These are phyloP conservation scores for Sipha flava DNA, from an alignment of 1,140 invertebrate species.

Conservation along the genomic window DNA sequence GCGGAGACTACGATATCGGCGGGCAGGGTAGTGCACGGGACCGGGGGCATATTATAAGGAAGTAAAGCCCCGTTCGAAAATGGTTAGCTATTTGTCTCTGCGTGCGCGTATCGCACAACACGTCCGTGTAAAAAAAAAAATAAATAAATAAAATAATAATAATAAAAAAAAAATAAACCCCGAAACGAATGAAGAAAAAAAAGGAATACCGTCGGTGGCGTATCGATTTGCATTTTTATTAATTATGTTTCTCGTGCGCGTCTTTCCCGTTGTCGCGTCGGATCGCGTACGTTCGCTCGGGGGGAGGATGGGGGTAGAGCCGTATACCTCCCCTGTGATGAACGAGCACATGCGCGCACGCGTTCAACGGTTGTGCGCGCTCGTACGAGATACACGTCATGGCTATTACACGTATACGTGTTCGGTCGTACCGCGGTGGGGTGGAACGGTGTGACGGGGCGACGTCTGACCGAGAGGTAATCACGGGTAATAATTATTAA, in stretches of 20 bases:
- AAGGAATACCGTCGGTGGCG: background rate
- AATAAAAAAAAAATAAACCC: no score
- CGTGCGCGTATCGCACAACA: background rate
- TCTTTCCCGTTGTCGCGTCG: conserved; percentile 1
- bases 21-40: background rate
- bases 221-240: conserved; percentile 32
- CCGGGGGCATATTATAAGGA: background rate
- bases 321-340: background rate
- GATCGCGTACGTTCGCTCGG: background rate
- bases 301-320: background rate
- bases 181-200: no score
- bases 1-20: background rate
- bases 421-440: background rate
- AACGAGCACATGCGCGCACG: background rate
- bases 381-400: no score
- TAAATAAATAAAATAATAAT: no score
- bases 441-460: conserved; percentile 4
- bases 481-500: conserved; percentile 27
- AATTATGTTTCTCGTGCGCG: conserved; percentile 15
- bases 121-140: background rate
- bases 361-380: no score
- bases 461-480: conserved; percentile 24
- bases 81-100: conserved; percentile 25
- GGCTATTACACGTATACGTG: background rate
- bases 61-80: background rate